Conservation (phyloP, 1,140 invertebrate genomes). For the Aphelenchoides avenae region DNA sequence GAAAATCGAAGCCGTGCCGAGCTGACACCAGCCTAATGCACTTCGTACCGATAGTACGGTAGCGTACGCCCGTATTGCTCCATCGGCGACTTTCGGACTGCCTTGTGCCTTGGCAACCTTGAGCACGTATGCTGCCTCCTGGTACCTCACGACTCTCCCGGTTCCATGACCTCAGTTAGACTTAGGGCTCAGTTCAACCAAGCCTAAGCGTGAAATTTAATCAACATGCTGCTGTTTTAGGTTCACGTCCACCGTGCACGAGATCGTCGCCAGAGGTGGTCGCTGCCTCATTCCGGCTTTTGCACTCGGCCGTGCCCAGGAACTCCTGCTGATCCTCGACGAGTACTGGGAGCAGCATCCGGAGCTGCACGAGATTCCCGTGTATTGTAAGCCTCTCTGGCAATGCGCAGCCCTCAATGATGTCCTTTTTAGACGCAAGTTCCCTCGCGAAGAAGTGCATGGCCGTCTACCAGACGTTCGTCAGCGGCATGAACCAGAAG, state of each 20-base stretch:
- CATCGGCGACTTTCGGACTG: too few species aligned
- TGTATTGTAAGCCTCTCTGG: constrained; percentile 73
- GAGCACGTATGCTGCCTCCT: too few species aligned
- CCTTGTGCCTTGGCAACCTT: too few species aligned
- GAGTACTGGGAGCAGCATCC: constrained; percentile 98
- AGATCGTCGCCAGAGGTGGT: constrained; percentile 87
- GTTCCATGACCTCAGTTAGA: too few species aligned
- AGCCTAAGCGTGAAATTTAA: too few species aligned
- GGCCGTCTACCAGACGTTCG: constrained; percentile 98
- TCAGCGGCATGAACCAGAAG: constrained; percentile 98
- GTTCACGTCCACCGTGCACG: constrained; percentile 89
- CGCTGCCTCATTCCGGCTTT: constrained; percentile 97
- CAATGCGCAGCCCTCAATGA: too few species aligned
- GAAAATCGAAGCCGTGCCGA: too few species aligned
- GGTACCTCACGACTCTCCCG: too few species aligned
- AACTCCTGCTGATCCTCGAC: constrained; percentile 86
- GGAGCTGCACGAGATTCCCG: constrained; percentile 95
- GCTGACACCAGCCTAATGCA: too few species aligned
- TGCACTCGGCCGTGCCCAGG: constrained; percentile 93
- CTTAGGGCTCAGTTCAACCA: too few species aligned
- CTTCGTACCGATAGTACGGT: too few species aligned
- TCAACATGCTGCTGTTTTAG: constrained; percentile 21
- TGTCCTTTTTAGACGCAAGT: constrained; percentile 72
- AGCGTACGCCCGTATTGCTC: too few species aligned
- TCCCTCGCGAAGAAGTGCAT: constrained; percentile 99